Conservation (phyloP, 2,113 vertebrate genomes). For the Sapayoa aenigma region DNA sequence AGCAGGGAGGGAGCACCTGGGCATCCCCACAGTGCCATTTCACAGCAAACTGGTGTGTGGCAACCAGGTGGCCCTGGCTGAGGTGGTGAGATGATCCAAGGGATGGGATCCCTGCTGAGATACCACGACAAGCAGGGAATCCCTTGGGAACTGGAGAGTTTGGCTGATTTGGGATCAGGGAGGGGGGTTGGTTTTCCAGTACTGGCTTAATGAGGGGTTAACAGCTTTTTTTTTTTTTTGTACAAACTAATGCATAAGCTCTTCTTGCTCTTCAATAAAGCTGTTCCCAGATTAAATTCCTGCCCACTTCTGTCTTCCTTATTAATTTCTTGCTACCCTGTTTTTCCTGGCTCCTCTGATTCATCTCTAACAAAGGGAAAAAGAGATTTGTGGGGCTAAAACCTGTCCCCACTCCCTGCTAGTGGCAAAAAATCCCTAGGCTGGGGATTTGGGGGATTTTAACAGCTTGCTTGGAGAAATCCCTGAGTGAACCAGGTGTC, state of each 20-base stretch:
- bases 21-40: neutral
- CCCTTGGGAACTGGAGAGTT: neutral
- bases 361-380: neutral
- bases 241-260: neutral
- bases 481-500: accelerated
- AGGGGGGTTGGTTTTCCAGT: neutral
- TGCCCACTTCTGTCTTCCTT: neutral
- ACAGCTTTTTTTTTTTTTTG: neutral
- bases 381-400: neutral
- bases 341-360: neutral
- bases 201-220: neutral
- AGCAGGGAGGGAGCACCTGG: neutral
- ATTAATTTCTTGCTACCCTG: neutral
- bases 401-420: neutral
- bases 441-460: neutral
- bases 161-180: accelerated
- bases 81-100: neutral
- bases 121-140: neutral
- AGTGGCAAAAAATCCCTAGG: neutral
- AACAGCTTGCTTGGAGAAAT: neutral
- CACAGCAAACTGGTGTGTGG: neutral
- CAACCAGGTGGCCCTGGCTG: neutral
- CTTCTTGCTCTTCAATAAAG: slow-evolving; percentile 27
- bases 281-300: neutral
- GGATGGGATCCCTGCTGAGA: neutral